phyloP scores from a whole-genome alignment of 2,888 invertebrate species.

The Tanypteryx hageni region DNA sequence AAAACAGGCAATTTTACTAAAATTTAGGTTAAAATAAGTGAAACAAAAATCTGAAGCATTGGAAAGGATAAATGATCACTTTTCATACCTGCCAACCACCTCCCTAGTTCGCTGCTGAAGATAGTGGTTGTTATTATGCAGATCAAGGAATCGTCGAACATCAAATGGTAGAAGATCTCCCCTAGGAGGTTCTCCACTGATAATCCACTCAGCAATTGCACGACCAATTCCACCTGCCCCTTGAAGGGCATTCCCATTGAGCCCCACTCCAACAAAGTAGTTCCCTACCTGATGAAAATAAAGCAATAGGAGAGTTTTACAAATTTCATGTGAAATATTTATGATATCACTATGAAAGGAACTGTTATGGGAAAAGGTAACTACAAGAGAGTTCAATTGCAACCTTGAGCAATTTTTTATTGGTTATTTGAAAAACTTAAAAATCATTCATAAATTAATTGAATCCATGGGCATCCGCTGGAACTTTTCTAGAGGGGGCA shows the following conservation, averaged over 20 bases:
- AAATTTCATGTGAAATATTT: too few species aligned
- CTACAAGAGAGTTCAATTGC: too few species aligned
- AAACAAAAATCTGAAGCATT: background rate
- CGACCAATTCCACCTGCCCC: slow-evolving; percentile 85
- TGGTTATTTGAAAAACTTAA: too few species aligned
- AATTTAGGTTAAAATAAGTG: background rate
- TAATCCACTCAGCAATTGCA: slow-evolving; percentile 83
- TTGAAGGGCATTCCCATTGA: slow-evolving; percentile 83
- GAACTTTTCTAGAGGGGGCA: too few species aligned
- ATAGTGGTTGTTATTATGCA: slow-evolving; percentile 81
- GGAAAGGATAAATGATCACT: background rate
- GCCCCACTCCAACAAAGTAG: slow-evolving; percentile 85
- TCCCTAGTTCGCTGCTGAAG: slow-evolving; percentile 81
- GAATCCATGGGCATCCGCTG: too few species aligned
- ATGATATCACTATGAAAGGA: too few species aligned
- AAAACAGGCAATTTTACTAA: background rate
- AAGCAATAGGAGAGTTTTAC: slow-evolving; percentile 15
- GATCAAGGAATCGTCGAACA: slow-evolving; percentile 81
- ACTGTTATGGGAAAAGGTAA: too few species aligned
- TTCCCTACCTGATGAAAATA: slow-evolving; percentile 77
- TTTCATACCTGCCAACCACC: slow-evolving; percentile 78
- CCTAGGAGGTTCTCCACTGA: slow-evolving; percentile 80
- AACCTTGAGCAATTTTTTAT: too few species aligned
- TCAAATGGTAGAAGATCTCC: slow-evolving; percentile 80
- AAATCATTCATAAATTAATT: too few species aligned